Conservation (phyloP, 1,140 invertebrate genomes). For the Diorhabda sublineata region DNA sequence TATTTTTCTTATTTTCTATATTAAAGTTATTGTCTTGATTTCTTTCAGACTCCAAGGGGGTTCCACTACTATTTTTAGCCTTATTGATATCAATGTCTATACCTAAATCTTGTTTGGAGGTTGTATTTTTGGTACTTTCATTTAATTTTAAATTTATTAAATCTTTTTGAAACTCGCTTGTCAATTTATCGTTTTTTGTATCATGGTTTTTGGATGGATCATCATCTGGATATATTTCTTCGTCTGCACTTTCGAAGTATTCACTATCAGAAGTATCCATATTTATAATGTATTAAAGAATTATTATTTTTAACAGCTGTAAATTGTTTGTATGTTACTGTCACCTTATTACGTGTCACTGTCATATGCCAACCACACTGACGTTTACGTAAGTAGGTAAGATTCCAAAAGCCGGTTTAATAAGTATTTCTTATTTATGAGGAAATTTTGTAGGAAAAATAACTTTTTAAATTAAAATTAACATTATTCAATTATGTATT, state of each 20-base stretch:
- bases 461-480: too few relatives aligned
- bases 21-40: background rate
- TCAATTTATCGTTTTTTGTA: conserved; percentile 11
- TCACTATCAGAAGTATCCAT: conserved; percentile 71
- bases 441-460: too few relatives aligned
- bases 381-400: too few relatives aligned
- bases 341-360: background rate
- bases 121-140: background rate
- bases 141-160: conserved; percentile 14
- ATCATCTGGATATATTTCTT: conserved; percentile 58
- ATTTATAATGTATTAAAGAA: conserved; percentile 12
- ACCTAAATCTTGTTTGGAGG: background rate
- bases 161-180: background rate
- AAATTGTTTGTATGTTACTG: background rate
- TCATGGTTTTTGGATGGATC: conserved; percentile 23
- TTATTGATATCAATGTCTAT: background rate
- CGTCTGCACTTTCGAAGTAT: conserved; percentile 54
- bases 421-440: too few relatives aligned
- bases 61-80: background rate
- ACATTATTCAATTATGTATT: too few relatives aligned
- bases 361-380: too few relatives aligned
- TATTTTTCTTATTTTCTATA: background rate
- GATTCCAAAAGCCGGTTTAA: too few relatives aligned
- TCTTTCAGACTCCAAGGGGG: background rate
- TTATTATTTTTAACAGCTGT: conserved; percentile 10